Percentiles rank a stretch among this genome's conserved stretches.
Conservation (phyloP, 2,888 invertebrate species). For the Tortrix viridana region DNA sequence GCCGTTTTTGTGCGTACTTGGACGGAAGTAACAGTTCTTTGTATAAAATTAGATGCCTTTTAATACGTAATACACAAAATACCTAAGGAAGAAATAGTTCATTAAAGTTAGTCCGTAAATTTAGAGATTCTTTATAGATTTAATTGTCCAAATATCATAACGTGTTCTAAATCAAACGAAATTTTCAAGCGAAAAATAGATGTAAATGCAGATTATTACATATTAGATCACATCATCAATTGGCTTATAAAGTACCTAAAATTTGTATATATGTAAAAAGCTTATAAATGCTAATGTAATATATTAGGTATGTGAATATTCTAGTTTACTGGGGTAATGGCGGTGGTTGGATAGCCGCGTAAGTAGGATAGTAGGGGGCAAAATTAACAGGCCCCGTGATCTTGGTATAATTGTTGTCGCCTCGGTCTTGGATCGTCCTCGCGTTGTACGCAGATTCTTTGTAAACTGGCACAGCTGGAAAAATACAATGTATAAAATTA, state of each 20-base stretch:
- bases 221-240: conserved; percentile 7
- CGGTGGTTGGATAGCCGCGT: conserved; percentile 83
- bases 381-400: conserved; percentile 76
- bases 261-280: conserved; percentile 19
- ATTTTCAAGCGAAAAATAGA: conserved; percentile 17
- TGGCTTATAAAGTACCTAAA: conserved; percentile 20
- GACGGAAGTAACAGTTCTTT: conserved; percentile 29
- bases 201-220: conserved; percentile 22
- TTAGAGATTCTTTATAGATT: conserved; percentile 2
- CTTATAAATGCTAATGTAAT: conserved; percentile 38
- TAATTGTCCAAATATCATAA: too few species aligned
- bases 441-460: conserved; percentile 86
- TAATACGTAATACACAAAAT: too few species aligned
- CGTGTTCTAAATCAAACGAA: conserved; percentile 15
- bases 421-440: conserved; percentile 85
- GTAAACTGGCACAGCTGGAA: conserved; percentile 87
- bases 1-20: conserved; percentile 20
- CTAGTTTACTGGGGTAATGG: conserved; percentile 70
- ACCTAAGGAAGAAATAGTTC: too few species aligned
- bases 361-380: conserved; percentile 86
- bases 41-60: too few species aligned
- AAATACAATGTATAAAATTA: conserved; percentile 37
- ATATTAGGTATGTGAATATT: neutral
- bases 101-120: too few species aligned
- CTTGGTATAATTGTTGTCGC: conserved; percentile 85